phyloP scores from a whole-genome alignment of 2,888 invertebrate genomes.

The Parasteatoda lunata region DNA sequence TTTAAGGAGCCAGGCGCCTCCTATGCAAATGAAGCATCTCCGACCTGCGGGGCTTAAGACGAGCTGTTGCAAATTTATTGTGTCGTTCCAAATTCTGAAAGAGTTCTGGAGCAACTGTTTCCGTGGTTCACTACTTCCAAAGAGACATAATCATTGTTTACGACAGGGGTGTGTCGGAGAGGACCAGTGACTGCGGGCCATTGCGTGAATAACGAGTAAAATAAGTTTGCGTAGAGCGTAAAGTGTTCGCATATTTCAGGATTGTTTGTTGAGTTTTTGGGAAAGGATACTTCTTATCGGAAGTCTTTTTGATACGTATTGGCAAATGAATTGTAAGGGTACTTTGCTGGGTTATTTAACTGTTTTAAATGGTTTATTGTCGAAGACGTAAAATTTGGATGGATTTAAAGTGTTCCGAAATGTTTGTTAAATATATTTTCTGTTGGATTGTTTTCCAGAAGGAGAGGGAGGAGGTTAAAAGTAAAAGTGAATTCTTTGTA shows the following conservation, averaged over 20 bases:
- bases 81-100: slow-evolving; percentile 21
- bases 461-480: too few relatives aligned
- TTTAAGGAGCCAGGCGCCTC: background rate
- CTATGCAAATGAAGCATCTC: background rate
- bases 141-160: background rate
- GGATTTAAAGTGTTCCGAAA: too few relatives aligned
- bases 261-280: background rate
- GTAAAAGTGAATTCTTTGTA: too few relatives aligned
- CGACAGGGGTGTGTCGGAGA: background rate
- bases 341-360: too few relatives aligned
- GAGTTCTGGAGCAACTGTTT: background rate
- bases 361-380: too few relatives aligned
- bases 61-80: slow-evolving; percentile 21
- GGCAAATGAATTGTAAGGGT: background rate
- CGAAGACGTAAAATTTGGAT: too few relatives aligned
- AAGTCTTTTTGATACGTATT: background rate
- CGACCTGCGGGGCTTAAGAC: background rate
- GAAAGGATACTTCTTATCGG: background rate
- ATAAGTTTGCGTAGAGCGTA: background rate
- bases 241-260: background rate
- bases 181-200: background rate
- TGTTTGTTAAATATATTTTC: too few relatives aligned
- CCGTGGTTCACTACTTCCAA: background rate
- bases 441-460: too few relatives aligned
- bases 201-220: background rate